These are phyloP conservation scores for Kryptolebias ocellatus DNA, from an alignment of 2,797 vertebrate genomes.

Conservation along the genomic window DNA sequence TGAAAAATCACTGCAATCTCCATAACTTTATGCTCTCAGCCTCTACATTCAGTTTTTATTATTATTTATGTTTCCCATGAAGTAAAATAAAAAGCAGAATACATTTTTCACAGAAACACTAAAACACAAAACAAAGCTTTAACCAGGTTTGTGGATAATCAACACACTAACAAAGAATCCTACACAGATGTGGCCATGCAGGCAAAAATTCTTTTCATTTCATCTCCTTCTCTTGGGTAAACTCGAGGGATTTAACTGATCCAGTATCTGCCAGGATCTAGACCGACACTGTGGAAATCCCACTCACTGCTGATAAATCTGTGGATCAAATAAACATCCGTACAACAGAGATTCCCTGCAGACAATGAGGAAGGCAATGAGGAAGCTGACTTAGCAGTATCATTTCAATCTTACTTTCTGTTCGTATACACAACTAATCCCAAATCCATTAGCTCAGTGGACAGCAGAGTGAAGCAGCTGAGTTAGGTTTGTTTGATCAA, in stretches of 20 bases:
- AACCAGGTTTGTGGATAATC: constrained; percentile 12
- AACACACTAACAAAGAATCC: constrained; percentile 28
- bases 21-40: too few species aligned
- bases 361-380: constrained; percentile 36
- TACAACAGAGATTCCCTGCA: constrained; percentile 28
- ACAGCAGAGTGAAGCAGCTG: constrained; percentile 32
- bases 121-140: background rate
- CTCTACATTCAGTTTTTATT: too few species aligned
- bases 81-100: too few species aligned
- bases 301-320: constrained; percentile 51
- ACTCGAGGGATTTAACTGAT: constrained; percentile 45
- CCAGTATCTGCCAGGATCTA: constrained; percentile 40
- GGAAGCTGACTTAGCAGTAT: constrained; percentile 57
- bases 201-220: constrained; percentile 20
- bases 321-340: constrained; percentile 43
- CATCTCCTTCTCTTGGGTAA: constrained; percentile 35
- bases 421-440: constrained; percentile 51
- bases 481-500: constrained; percentile 45
- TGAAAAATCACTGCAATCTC: too few species aligned
- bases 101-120: background rate
- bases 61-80: too few species aligned
- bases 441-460: constrained; percentile 54
- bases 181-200: constrained; percentile 38
- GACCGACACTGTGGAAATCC: constrained; percentile 54
- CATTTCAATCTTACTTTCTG: constrained; percentile 30